Percentiles rank a stretch among this genome's conserved stretches.
These are phyloP conservation scores for Tachysurus vachellii DNA, from an alignment of 2,113 vertebrate genomes.

Conservation along the genomic window DNA sequence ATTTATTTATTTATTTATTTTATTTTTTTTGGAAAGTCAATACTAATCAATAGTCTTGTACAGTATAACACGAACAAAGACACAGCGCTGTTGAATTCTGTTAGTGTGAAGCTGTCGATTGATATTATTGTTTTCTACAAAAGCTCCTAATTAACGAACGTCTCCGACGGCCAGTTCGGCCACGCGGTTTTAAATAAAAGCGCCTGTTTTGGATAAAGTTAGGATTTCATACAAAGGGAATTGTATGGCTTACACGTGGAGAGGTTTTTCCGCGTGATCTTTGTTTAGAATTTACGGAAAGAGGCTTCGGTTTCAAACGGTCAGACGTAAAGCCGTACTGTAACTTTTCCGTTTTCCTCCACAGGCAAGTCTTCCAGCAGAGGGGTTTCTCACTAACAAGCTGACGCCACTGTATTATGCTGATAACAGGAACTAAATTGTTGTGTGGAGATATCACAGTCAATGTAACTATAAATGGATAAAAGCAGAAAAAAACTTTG, in stretches of 20 bases:
- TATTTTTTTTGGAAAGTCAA: neutral
- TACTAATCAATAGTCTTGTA: slow-evolving; percentile 16
- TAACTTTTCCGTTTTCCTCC: neutral
- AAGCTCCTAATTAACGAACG: neutral
- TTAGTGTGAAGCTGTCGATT: neutral
- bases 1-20: no score
- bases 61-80: neutral
- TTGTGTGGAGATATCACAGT: neutral
- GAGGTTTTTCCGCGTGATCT: neutral
- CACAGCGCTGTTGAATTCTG: neutral
- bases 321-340: neutral
- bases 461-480: neutral
- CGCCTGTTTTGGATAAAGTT: neutral
- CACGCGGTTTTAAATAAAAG: neutral
- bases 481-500: neutral
- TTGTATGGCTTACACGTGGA: neutral
- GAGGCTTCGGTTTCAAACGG: neutral
- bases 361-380: neutral
- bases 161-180: neutral
- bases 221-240: neutral
- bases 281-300: neutral
- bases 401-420: neutral
- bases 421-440: neutral
- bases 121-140: neutral
- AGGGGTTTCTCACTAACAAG: neutral